Percentiles rank a stretch among this genome's conserved stretches.
phyloP scores from a whole-genome alignment of 2,797 vertebrate species.

The Clangula hyemalis region DNA sequence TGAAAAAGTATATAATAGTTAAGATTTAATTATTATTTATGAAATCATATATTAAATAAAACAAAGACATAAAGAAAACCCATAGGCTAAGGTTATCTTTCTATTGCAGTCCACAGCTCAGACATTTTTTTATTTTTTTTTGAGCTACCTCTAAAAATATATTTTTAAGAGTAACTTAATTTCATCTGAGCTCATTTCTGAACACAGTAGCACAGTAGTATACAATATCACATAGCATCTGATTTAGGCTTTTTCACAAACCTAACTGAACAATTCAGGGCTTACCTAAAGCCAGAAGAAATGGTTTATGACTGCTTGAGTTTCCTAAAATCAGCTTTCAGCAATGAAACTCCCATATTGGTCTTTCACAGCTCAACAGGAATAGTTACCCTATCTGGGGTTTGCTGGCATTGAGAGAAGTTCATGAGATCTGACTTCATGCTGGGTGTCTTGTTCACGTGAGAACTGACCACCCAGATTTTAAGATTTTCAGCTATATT shows the following conservation, averaged over 20 bases:
- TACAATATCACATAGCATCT: not conserved
- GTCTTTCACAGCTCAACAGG: constrained; percentile 8
- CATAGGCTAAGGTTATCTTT: not conserved
- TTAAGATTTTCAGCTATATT: not conserved
- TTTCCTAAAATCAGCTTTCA: not conserved
- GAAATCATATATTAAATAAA: not conserved
- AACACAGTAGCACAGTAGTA: not conserved
- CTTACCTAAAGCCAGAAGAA: not conserved
- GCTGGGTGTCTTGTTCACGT: not conserved
- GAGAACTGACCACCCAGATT: not conserved
- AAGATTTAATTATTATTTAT: not conserved
- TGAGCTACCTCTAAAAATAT: not conserved
- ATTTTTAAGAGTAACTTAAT: not conserved
- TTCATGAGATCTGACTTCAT: not conserved
- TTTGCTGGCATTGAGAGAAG: not conserved
- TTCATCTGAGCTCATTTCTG: not conserved
- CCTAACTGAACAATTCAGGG: not conserved
- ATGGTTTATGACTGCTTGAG: not conserved
- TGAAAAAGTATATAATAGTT: rapidly evolving
- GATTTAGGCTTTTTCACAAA: not conserved
- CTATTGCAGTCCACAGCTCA: not conserved
- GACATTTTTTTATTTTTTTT: not conserved
- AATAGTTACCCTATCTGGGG: not conserved
- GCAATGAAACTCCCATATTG: not conserved
- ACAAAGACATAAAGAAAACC: not conserved